Conservation (phyloP, 2,113 vertebrate species). For the Hassar affinis region DNA sequence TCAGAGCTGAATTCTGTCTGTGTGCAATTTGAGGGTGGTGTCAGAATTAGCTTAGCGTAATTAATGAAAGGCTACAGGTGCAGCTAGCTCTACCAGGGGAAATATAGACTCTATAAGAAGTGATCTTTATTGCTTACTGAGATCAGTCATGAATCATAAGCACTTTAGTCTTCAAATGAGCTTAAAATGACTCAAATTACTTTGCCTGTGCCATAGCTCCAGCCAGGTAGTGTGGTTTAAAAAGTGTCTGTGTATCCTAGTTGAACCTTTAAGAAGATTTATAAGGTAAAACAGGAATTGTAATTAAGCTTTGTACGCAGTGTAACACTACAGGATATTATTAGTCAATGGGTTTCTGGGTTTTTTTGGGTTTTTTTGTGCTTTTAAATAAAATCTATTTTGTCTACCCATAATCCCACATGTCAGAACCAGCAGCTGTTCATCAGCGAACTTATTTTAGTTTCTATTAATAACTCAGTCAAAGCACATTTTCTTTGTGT, state of each 20-base stretch:
- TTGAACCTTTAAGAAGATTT: neutral
- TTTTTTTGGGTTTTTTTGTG: too few species aligned
- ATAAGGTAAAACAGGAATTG: neutral
- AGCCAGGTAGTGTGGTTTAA: neutral
- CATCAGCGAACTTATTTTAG: slow-evolving; percentile 15
- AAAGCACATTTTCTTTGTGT: slow-evolving; percentile 15
- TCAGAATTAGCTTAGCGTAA: slow-evolving; percentile 29
- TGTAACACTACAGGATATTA: neutral
- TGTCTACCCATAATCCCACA: neutral
- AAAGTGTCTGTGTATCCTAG: neutral
- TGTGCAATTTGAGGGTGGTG: slow-evolving; percentile 14
- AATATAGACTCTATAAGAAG: neutral
- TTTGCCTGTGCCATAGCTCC: neutral
- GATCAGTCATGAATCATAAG: slow-evolving; percentile 5
- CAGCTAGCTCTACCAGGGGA: slow-evolving; percentile 11
- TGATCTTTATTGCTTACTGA: slow-evolving; percentile 12
- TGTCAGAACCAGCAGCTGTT: neutral
- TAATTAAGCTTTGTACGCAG: neutral
- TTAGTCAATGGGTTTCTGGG: neutral
- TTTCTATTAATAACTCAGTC: slow-evolving; percentile 28
- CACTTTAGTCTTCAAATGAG: slow-evolving; percentile 15
- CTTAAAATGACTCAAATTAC: neutral
- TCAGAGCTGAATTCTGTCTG: slow-evolving; percentile 14
- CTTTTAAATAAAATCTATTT: neutral
- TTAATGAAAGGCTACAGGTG: slow-evolving; percentile 16